Evolutionary conservation across 92 coral and sea anemone species (phyloP).

Genomic region (Pocillopora grandis): DNA sequence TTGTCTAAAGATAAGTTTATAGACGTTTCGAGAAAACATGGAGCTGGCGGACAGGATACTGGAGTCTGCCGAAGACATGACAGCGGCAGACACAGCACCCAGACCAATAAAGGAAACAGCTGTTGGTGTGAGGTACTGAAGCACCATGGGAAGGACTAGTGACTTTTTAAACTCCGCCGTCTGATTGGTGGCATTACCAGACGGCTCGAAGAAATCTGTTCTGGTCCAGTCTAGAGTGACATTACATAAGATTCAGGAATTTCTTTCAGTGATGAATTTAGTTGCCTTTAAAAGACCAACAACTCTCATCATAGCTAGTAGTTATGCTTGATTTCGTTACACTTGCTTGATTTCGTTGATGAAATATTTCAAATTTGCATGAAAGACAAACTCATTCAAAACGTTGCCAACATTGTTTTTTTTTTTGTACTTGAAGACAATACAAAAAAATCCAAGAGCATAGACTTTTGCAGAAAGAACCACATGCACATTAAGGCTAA

Average conservation of each 20-base stretch:
- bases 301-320: no score
- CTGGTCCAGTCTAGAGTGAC: conserved; percentile 64
- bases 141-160: conserved; percentile 86
- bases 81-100: conserved; percentile 95
- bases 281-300: no score
- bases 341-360: no score
- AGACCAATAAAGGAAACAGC: conserved; percentile 85
- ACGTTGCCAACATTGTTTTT: no score
- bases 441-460: no score
- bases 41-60: conserved; percentile 84
- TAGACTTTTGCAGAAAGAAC: no score
- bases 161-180: conserved; percentile 19
- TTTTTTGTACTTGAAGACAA: no score
- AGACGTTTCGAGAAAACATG: conserved; percentile 87
- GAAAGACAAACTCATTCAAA: no score
- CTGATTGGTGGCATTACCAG: conserved; percentile 37
- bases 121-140: conserved; percentile 83
- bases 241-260: background rate
- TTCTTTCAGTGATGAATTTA: no score
- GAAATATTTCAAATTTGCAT: no score
- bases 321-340: no score
- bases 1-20: conserved; percentile 80
- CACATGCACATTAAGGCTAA: no score
- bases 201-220: conserved; percentile 50
- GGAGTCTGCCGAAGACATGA: conserved; percentile 96